Base-by-base conservation (phyloP, 2,888 invertebrate species). In the Eubasilissa splendida region DNA sequence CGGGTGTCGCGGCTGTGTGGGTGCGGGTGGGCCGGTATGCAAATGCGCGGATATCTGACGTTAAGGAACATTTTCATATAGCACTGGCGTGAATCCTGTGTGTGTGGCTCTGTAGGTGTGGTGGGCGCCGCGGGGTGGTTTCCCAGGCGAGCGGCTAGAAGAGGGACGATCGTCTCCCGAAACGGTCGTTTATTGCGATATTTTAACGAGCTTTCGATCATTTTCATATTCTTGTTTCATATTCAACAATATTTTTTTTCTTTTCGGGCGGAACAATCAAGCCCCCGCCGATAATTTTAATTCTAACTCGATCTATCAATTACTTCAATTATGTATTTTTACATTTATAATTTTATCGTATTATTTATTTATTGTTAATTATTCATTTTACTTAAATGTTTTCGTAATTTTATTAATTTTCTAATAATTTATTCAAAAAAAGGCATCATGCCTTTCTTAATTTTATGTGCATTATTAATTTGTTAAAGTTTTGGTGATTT, bases 151-250 rank as follows among this genome's bases (percentile, higher is more conserved):
- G 74, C 73, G 60, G 54, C 76, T 90, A 91, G 90, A 90, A 90
- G 90, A 90, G 88, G 90, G 86, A 90, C 90, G 90, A 89, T 90
- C 90, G 91, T 90, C 90, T 90, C 88, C 90, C 90, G 90, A 89
- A 89, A 90, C 91, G 91, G 91, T 91, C 91, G 91, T 90, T 91
- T 78, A 71, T 81, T 81, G 68, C 77, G 54, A 75, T 77, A 77
- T 77, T 65, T 75, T 82, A 79, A 82, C 82, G 82, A 82, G 82
- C 78, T 90, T 88, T 90, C 76, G 81, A 81, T 89, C 88, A 88
- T 88, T 89, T 88, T 90, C 90, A 12, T 59, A 52, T 42, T 53
- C 14, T 56, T 73, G 14, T 33, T 22, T 73, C 56, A n/a, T 56
- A 73, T 56, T 73, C 56, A 56, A 58, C 56, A 56, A 58, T 31